Base-by-base conservation (phyloP, 2,888 invertebrate species). In the Chloromyia formosa region DNA sequence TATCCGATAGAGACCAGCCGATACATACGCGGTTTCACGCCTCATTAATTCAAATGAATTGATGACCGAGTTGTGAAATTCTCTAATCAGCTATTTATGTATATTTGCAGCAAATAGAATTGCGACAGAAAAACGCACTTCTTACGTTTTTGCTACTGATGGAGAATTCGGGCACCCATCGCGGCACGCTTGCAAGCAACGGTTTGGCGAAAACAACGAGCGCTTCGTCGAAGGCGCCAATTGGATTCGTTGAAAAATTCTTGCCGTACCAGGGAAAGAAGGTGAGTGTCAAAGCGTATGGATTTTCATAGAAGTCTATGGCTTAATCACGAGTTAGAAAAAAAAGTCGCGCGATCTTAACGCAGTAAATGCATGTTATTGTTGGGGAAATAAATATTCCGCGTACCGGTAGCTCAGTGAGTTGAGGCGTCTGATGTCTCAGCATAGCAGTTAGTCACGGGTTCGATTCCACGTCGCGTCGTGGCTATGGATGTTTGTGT, bases 41-140 rank as follows among this genome's bases (percentile, higher is more conserved):
- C 45, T 42, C 22, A 73, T 64, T 73, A 45, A 73, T 40, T 66
- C 56, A 23, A n/a, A 27, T 60, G 23, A 49, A 53, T 54, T 22
- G n/a, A n/a, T 60, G 9, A 58, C 9, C 64, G 27, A 40, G 54
- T 10, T 16, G 54, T 42, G 73, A 75, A 75, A 49, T n/a, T 49
- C 3, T 12, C 12, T 49, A 49, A 49, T 49, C 2, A 77, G 76
- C 79, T 49, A 45, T 74, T 56, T 79, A 49, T 62, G 42, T n/a
- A 35, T 42, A 85, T 85, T 75, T 77, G 20, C 54, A 82, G 80
- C 85, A 90, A 89, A 87, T 88, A 78, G 86, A 91, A 62, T 82
- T 90, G 74, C 88, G 89, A 79, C 89, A 91, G 81, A 86, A 90
- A 78, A 88, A 88, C 74, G 88, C 89, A 40, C 84, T 91, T 14